These are phyloP conservation scores for Meteorus colon DNA, from an alignment of 2,888 invertebrate species.

Conservation along the genomic window DNA sequence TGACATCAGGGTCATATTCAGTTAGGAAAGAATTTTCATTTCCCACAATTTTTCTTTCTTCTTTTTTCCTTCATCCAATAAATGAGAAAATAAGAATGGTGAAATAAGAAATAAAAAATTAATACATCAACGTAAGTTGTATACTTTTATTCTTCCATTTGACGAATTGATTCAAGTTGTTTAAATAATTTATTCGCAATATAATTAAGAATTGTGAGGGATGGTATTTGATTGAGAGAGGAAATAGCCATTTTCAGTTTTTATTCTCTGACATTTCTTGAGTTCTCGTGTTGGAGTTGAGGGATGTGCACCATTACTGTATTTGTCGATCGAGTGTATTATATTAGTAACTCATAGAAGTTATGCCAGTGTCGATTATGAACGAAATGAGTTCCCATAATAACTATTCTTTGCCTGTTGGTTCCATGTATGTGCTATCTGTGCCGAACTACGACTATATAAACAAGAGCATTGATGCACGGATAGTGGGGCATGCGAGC, in stretches of 20 bases:
- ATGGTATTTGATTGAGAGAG: no score
- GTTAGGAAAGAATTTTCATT: slow-evolving; percentile 15
- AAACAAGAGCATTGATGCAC: no score
- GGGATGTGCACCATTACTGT: neutral
- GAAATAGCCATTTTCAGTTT: neutral
- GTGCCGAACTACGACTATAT: no score
- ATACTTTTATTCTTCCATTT: no score
- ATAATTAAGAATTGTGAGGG: no score
- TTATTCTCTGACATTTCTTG: neutral
- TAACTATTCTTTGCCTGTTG: no score
- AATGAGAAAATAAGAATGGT: neutral
- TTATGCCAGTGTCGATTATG: slow-evolving; percentile 27
- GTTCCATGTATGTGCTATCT: no score
- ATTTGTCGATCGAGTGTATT: neutral
- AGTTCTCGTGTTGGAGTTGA: neutral
- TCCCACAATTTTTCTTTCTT: neutral
- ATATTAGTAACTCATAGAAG: no score
- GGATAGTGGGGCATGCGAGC: no score
- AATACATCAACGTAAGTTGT: neutral
- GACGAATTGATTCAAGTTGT: no score
- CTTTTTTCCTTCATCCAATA: neutral
- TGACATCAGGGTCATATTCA: slow-evolving; percentile 28
- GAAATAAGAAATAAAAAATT: neutral
- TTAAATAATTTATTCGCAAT: no score
- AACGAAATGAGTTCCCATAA: slow-evolving; percentile 38